Evolutionary conservation across 2,113 vertebrate species (phyloP), one percentile per base, ranked within the genome.

Genomic region (Nesoenas mayeri): DNA sequence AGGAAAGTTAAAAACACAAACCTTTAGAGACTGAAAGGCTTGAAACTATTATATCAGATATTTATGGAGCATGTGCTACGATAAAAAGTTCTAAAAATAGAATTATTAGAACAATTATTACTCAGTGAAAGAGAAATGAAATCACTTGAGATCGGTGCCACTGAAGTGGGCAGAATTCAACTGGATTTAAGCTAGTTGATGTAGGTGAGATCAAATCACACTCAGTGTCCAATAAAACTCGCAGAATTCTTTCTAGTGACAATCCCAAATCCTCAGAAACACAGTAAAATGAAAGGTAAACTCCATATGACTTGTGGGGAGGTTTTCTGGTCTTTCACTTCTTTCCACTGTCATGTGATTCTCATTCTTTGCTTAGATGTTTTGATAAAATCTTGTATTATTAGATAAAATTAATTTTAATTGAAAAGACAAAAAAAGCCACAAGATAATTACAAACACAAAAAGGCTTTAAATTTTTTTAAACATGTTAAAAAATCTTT

Each of bases 261-360:
- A 71, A 87, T 25, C 9, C 11, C 51, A 74, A 65, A 81, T 75
- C 36, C 28, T 89, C 31, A 85, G n/a, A 95, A 94, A 36, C 14
- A 58, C 3, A 25, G 21, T 67, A 62, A 81, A 87, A 84, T 53
- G 2, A 80, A 84, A 87, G 12, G 8, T 20, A 81, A 93, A 85
- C 16, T 85, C 31, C 66, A 0, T 44, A 57, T 31, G 24, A 62
- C 3, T 58, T 26, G 21, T 66, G 17, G n/a, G 17, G 50, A 89
- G 9, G 5, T 57, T 53, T 64, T 58, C 31, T 61, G 10, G 5
- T 60, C 15, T 66, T 73, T 54, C 18, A 31, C 3, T 75, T 94
- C 28, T 28, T 14, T 56, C 34, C 36, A 26, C 18, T 65, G 14
- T 15, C 5, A 78, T 22, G 14, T 60, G 58, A 61, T 61, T 80